phyloP scores from a whole-genome alignment of 2,888 invertebrate species.

The Eupithecia vulgata region DNA sequence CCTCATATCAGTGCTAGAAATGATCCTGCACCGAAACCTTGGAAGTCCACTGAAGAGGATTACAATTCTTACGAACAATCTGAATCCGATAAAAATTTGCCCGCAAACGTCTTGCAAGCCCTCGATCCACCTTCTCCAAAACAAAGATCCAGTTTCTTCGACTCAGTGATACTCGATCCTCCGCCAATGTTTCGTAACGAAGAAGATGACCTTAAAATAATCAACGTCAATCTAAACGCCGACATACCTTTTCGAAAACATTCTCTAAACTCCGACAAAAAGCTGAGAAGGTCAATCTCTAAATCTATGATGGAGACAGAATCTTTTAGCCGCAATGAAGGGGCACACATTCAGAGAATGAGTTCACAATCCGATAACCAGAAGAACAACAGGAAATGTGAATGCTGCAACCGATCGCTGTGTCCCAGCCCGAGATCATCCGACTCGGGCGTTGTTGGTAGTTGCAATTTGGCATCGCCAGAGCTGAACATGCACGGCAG shows the following conservation, averaged over 20 bases:
- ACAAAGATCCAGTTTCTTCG: slow-evolving; percentile 58
- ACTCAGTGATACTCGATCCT: slow-evolving; percentile 79
- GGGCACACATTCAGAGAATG: slow-evolving; percentile 69
- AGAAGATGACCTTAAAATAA: slow-evolving; percentile 72
- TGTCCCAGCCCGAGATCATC: slow-evolving; percentile 90
- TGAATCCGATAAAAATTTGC: slow-evolving; percentile 50
- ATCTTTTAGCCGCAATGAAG: slow-evolving; percentile 62
- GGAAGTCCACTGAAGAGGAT: slow-evolving; percentile 77
- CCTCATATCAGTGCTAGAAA: slow-evolving; percentile 85
- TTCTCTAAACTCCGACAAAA: slow-evolving; percentile 86
- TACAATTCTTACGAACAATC: slow-evolving; percentile 57
- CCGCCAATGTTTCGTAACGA: slow-evolving; percentile 85
- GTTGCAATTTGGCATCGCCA: slow-evolving; percentile 89
- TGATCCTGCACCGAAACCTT: slow-evolving; percentile 66
- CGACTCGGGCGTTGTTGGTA: slow-evolving; percentile 94
- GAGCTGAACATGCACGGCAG: slow-evolving; percentile 83
- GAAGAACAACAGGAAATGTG: slow-evolving; percentile 74
- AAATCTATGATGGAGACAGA: slow-evolving; percentile 77
- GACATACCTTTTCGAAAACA: slow-evolving; percentile 80
- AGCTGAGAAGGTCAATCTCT: slow-evolving; percentile 75
- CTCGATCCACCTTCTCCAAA: slow-evolving; percentile 76
- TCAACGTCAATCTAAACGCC: slow-evolving; percentile 73
- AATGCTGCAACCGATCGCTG: slow-evolving; percentile 85
- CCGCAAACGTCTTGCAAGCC: slow-evolving; percentile 61
- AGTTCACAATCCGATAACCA: slow-evolving; percentile 76